These are phyloP conservation scores for Cardiocondyla obscurior DNA, from an alignment of 1,140 invertebrate species.

Conservation along the genomic window DNA sequence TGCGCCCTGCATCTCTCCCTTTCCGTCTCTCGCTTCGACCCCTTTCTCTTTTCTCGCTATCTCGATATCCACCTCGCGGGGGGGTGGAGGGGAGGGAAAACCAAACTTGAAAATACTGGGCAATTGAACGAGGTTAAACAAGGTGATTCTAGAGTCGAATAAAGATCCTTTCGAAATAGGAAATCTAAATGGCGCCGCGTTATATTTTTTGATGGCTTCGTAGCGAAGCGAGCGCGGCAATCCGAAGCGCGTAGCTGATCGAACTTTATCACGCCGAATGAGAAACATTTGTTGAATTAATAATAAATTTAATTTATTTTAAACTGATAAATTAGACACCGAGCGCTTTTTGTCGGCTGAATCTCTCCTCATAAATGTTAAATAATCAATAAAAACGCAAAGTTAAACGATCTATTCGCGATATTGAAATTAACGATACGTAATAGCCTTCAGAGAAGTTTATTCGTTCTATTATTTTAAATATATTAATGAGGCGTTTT, in stretches of 20 bases:
- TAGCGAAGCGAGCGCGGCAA: background rate
- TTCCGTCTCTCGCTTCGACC: background rate
- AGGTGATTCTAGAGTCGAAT: conserved; percentile 32
- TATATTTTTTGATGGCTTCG: background rate
- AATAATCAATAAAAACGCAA: background rate
- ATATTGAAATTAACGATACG: background rate
- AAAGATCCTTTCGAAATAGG: conserved; percentile 25
- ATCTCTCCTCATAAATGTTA: background rate
- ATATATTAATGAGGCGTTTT: background rate
- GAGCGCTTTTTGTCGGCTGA: background rate
- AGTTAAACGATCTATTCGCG: background rate
- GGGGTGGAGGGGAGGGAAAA: too few species aligned
- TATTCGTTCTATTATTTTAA: background rate
- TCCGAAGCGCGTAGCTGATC: background rate
- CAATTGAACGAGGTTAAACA: conserved; percentile 65
- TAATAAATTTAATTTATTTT: background rate
- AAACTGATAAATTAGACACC: too few species aligned
- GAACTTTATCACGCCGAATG: background rate
- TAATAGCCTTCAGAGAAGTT: background rate
- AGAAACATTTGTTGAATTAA: background rate
- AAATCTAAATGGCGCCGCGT: conserved; percentile 18
- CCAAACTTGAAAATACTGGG: conserved; percentile 25
- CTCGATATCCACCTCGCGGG: conserved; percentile 16
- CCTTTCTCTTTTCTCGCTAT: background rate
- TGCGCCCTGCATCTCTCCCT: conserved; percentile 22